Evolutionary conservation across 92 coral and sea anemone genomes (phyloP).

Genomic region (Porites divaricata): DNA sequence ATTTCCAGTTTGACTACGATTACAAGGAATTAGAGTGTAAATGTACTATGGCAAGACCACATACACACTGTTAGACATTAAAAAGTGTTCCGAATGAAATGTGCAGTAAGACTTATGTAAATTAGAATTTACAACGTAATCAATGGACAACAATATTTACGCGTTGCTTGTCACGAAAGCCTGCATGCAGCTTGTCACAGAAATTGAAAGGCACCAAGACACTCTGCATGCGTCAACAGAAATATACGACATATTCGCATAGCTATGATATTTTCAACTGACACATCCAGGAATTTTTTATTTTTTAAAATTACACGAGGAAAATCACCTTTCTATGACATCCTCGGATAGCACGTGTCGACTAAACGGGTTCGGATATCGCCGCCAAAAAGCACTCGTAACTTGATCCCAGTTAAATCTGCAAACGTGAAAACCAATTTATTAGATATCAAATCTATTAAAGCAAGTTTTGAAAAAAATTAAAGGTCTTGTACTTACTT

Average conservation of each 20-base stretch:
- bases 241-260: not conserved
- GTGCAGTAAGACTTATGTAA: not conserved
- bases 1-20: not conserved
- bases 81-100: not conserved
- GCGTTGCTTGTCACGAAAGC: slow-evolving; percentile 4
- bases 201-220: not conserved
- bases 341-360: slow-evolving; percentile 99
- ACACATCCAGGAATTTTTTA: not conserved
- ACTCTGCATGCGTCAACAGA: no score
- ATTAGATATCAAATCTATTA: not conserved
- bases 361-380: slow-evolving; percentile 98
- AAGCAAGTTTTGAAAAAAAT: not conserved
- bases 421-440: not conserved
- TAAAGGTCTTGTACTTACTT: slow-evolving; percentile 40
- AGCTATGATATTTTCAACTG: not conserved
- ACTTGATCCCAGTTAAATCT: slow-evolving; percentile 96
- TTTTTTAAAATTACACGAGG: not conserved
- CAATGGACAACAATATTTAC: not conserved
- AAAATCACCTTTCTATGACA: slow-evolving; percentile 76
- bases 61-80: not conserved
- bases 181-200: not conserved
- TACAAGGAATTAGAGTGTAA: not conserved
- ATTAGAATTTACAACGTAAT: slow-evolving; percentile 18
- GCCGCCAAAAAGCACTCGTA: slow-evolving; percentile 85
- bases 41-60: not conserved